Base-by-base conservation (phyloP, 2,797 vertebrate species). In the Myripristis jacobus region DNA sequence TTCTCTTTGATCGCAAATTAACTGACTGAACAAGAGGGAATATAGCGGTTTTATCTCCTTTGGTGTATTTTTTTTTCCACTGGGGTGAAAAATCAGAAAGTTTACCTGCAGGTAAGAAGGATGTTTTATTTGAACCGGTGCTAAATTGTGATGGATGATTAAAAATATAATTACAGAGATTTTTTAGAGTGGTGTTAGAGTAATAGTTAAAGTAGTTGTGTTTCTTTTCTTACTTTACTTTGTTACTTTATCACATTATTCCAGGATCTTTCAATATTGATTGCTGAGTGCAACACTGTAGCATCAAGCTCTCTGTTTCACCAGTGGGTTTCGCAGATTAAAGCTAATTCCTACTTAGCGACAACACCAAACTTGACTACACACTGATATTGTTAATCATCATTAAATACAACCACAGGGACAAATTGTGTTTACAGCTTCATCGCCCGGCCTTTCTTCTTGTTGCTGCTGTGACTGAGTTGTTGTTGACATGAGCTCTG, bases 401-500 rank as follows among this genome's bases (percentile, higher is more conserved):
- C 44, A 19, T 19, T 46, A 19, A 52, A 66, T 70, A 68, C 55
- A 71, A 82, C 76, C 73, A 51, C 65, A 77, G 63, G 54, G 61
- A 70, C 73, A 74, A 66, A 71, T 70, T 18, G 5, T 89, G 83
- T 88, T 88, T 88, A 87, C 84, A 71, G 77, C 75, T 82, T 71
- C 65, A 59, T 73, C 13, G 22, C 66, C 59, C 54, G 56, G 38
- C 48, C 50, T 60, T n/a, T 22, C 16, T 47, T 69, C 73, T 65
- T 19, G 64, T 59, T 71, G 77, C 82, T 70, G 53, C 75, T 79
- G 79, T 66, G 66, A 51, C 71, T 18, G 27, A 76, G 77, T 67
- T 88, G 79, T 86, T 92, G 90, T 88, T 91, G 88, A 89, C 84
- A 89, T 78, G 76, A 64, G 76, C 82, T 90, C 90, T 70, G 84